These are phyloP conservation scores for Lagodon rhomboides DNA, from an alignment of 2,797 vertebrate genomes.

Conservation along the genomic window DNA sequence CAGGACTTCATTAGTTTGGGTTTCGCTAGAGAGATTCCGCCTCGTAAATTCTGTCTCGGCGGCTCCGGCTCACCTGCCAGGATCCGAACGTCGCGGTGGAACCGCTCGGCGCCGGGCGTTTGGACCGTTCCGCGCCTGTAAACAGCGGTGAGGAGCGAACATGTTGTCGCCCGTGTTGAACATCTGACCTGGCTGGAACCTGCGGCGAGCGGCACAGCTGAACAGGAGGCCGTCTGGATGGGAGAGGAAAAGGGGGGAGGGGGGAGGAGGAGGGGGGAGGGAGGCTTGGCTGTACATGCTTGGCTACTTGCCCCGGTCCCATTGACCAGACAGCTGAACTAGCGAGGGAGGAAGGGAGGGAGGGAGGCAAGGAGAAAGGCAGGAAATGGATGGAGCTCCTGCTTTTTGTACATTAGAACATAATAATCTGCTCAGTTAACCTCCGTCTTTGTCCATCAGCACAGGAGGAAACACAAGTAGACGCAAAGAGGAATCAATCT, in stretches of 20 bases:
- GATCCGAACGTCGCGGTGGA: not conserved
- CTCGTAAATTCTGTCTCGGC: conserved; percentile 12
- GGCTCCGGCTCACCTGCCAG: conserved; percentile 1
- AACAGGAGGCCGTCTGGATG: conserved; percentile 90
- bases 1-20: conserved; percentile 47
- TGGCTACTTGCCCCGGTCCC: conserved; percentile 93
- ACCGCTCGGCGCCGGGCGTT: no score
- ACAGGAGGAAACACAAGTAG: no score
- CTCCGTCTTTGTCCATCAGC: conserved; percentile 18
- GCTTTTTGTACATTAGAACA: conserved; percentile 44
- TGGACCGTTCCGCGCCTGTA: conserved; percentile 45
- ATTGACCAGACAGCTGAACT: conserved; percentile 97
- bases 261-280: conserved; percentile 21
- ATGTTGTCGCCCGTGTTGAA: conserved; percentile 82
- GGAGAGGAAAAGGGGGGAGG: conserved; percentile 62
- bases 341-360: conserved; percentile 62
- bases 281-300: conserved; percentile 86
- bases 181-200: conserved; percentile 95
- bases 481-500: not conserved
- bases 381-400: conserved; percentile 56
- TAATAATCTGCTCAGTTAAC: conserved; percentile 44
- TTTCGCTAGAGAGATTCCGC: conserved; percentile 25
- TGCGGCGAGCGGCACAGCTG: conserved; percentile 83
- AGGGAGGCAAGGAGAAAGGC: conserved; percentile 14
- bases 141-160: conserved; percentile 79